A percentile compares a stretch with the other conserved stretches of the same genome.
Evolutionary conservation across 2,113 vertebrate species (phyloP).

Genomic region (Buteo buteo): DNA sequence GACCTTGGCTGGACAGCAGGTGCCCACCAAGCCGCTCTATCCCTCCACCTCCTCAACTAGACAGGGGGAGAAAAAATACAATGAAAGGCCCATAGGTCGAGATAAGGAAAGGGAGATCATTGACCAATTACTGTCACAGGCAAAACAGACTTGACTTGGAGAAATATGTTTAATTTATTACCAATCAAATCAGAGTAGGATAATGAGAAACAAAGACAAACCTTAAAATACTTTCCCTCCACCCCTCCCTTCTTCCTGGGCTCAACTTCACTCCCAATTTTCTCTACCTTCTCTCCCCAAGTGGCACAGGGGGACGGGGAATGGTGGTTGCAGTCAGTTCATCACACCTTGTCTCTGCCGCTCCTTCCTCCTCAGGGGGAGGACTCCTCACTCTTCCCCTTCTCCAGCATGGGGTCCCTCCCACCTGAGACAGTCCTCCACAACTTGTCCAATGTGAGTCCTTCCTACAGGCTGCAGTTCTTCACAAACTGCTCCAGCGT

Average conservation of each 20-base stretch:
- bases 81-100: neutral
- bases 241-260: neutral
- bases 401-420: rapidly evolving
- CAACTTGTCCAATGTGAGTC: neutral
- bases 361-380: neutral
- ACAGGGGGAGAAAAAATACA: neutral
- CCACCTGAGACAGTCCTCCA: neutral
- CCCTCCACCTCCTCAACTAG: neutral
- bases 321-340: neutral
- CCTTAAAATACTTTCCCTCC: neutral
- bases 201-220: neutral
- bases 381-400: neutral
- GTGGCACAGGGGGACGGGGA: rapidly evolving
- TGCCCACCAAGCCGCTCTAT: neutral
- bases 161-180: neutral
- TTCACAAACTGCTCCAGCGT: neutral
- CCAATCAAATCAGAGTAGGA: neutral
- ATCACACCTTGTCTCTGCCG: rapidly evolving
- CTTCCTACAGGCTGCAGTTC: neutral
- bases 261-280: neutral
- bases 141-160: neutral
- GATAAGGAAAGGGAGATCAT: neutral
- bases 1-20: neutral
- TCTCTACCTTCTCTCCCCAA: neutral
- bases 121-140: neutral